Evolutionary conservation across 2,888 invertebrate genomes (phyloP).

Genomic region (Coenonympha glycerion): DNA sequence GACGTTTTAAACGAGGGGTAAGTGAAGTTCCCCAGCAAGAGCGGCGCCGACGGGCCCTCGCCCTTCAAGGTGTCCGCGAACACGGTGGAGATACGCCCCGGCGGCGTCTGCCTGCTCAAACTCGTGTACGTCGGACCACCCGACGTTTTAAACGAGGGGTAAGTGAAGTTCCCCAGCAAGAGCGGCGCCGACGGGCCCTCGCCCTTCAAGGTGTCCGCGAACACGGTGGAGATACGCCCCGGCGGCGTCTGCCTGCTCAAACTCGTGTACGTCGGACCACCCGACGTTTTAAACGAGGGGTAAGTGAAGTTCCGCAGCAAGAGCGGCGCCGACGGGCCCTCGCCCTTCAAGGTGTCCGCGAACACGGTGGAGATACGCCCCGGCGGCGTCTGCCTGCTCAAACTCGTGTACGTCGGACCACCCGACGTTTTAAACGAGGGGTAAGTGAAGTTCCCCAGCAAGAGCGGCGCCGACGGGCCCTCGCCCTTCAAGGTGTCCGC

Average conservation of each 20-base stretch:
- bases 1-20: slow-evolving; percentile 46
- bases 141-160: slow-evolving; percentile 45
- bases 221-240: slow-evolving; percentile 48
- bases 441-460: slow-evolving; percentile 45
- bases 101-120: slow-evolving; percentile 36
- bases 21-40: slow-evolving; percentile 40
- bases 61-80: slow-evolving; percentile 49
- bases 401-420: slow-evolving; percentile 45
- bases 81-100: slow-evolving; percentile 49
- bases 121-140: slow-evolving; percentile 48
- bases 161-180: slow-evolving; percentile 41
- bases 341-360: slow-evolving; percentile 49
- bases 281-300: slow-evolving; percentile 45
- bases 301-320: slow-evolving; percentile 41
- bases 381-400: slow-evolving; percentile 38
- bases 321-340: slow-evolving; percentile 29
- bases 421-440: slow-evolving; percentile 43
- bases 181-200: slow-evolving; percentile 31
- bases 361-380: slow-evolving; percentile 49
- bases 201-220: slow-evolving; percentile 48
- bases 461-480: slow-evolving; percentile 29
- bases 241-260: slow-evolving; percentile 38
- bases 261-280: slow-evolving; percentile 47
- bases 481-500: slow-evolving; percentile 49
- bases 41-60: slow-evolving; percentile 30